These are phyloP conservation scores for Tanaodytes sp. DNA, from an alignment of 2,888 invertebrate species.

Conservation along the genomic window DNA sequence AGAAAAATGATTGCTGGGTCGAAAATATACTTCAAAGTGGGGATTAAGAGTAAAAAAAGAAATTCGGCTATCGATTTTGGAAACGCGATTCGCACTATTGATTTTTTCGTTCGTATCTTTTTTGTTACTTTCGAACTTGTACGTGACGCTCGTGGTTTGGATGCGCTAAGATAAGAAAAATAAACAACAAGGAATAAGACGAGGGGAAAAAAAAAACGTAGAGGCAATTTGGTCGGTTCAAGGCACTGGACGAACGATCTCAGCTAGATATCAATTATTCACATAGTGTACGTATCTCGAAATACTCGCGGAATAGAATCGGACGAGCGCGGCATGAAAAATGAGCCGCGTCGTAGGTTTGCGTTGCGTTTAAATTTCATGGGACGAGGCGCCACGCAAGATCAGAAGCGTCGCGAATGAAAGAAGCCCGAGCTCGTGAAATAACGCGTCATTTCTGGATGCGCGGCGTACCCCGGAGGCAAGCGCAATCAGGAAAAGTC, in stretches of 20 bases:
- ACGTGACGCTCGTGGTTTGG: too few relatives aligned
- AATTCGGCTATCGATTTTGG: too few relatives aligned
- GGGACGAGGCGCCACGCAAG: conserved; percentile 2
- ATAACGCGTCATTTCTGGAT: conserved; percentile 14
- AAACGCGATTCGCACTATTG: too few relatives aligned
- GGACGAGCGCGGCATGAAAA: conserved; percentile 46
- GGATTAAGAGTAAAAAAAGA: too few relatives aligned
- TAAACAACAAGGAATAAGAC: too few relatives aligned
- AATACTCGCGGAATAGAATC: conserved; percentile 28
- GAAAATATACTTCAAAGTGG: too few relatives aligned
- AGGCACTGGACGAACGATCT: too few relatives aligned
- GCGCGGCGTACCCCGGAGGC: not conserved
- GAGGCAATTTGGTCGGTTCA: conserved; percentile 8
- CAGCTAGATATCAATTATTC: conserved; percentile 37
- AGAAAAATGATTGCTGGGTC: too few relatives aligned
- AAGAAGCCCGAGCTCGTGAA: conserved; percentile 21
- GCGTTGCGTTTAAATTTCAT: conserved; percentile 48
- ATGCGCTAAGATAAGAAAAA: too few relatives aligned
- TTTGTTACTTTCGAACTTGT: too few relatives aligned
- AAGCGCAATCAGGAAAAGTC: conserved; percentile 15
- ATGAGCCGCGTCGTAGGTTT: conserved; percentile 33
- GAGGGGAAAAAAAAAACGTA: too few relatives aligned
- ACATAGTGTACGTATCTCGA: conserved; percentile 36
- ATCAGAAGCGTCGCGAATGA: conserved; percentile 26
- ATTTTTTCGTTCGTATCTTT: too few relatives aligned